Conservation (phyloP, 1,140 invertebrate species). For the Mylabris phalerata region DNA sequence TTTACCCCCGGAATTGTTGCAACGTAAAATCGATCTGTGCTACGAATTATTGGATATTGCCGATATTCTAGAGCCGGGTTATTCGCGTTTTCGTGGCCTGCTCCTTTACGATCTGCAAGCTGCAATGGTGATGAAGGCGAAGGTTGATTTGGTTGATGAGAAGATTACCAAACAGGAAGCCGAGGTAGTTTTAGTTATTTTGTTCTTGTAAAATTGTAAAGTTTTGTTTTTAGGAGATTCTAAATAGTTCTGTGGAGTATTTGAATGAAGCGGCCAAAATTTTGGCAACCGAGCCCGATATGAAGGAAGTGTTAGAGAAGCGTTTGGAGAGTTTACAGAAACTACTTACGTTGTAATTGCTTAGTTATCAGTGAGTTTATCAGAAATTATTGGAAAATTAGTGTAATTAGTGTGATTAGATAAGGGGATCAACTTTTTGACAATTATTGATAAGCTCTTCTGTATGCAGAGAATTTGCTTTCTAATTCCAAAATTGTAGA, state of each 20-base stretch:
- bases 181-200: slow-evolving; percentile 37
- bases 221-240: slow-evolving; percentile 40
- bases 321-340: slow-evolving; percentile 41
- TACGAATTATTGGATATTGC: slow-evolving; percentile 56
- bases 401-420: too few relatives aligned
- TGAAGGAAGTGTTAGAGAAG: slow-evolving; percentile 46
- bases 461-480: too few relatives aligned
- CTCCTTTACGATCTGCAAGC: slow-evolving; percentile 59
- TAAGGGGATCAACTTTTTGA: too few relatives aligned
- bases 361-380: too few relatives aligned
- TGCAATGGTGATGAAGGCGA: slow-evolving; percentile 48
- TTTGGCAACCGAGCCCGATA: slow-evolving; percentile 49
- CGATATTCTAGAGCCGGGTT: slow-evolving; percentile 56
- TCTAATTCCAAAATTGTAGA: too few relatives aligned
- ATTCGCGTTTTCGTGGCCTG: slow-evolving; percentile 53
- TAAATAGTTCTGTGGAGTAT: slow-evolving; percentile 21
- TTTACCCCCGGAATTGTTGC: slow-evolving; percentile 48
- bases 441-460: too few relatives aligned
- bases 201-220: not conserved
- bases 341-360: too few relatives aligned
- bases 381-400: too few relatives aligned
- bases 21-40: slow-evolving; percentile 57
- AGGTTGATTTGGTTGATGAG: slow-evolving; percentile 44
- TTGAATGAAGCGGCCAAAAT: slow-evolving; percentile 34
- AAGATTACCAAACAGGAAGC: slow-evolving; percentile 47